Evolutionary conservation across 2,797 vertebrate species (phyloP), one percentile per base, ranked within the genome.

Genomic region (Sebastes ruberrimus): DNA sequence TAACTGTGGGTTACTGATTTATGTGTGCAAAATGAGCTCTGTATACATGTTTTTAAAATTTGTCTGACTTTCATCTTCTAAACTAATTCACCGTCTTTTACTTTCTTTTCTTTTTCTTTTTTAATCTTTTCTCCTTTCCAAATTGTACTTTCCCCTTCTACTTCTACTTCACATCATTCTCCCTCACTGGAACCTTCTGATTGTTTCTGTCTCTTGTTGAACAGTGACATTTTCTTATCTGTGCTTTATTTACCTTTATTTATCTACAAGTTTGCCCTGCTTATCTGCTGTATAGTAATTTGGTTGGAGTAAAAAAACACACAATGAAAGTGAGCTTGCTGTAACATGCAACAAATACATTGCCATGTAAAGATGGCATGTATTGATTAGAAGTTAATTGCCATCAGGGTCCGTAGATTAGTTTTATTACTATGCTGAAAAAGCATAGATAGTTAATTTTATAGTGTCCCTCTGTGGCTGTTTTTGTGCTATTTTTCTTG

Each of bases 201-300:
- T 67, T 72, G 42, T 81, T 74, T 81, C 70, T 63, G 5, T 66
- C 62, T 81, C 46, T 32, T 68, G 79, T 81, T 85, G 52, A 80
- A 70, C 35, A 62, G 68, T 87, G 59, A 73, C 62, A 42, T 74
- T 61, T 81, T 13, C 63, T 59, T 60, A 76, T 64, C 70, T 81
- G 42, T 69, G 71, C 70, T 74, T 59, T 62, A 23, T 69, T 67
- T 35, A 42, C 8, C 35, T 66, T 60, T 25, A 28, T 81, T 60
- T 46, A 49, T 78, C 59, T 75, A 61, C 16, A 49, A 71, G 78
- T 85, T 56, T 72, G 73, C 30, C 49, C 62, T 84, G 81, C 85
- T 86, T 86, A 55, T 82, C 85, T 85, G 73, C 80, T 86, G 74
- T 78, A 33, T 69, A 66, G 27, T 91, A 80, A 87, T 79, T 80